Evolutionary conservation across 2,888 invertebrate genomes (phyloP).

Genomic region (Acrocera orbiculus): DNA sequence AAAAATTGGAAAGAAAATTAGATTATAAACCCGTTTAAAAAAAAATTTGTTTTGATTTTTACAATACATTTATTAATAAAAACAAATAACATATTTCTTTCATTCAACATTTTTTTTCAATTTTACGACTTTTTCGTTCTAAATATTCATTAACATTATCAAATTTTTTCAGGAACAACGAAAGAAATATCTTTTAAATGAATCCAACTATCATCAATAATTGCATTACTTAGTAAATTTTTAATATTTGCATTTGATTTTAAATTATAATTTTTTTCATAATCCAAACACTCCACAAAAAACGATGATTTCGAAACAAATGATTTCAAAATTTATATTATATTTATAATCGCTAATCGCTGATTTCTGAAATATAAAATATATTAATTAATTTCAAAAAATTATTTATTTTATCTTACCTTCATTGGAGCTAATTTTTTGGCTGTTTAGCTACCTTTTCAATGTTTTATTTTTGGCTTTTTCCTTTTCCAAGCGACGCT

Average conservation of each 20-base stretch:
- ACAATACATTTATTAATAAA: background rate
- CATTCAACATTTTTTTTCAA: slow-evolving; percentile 34
- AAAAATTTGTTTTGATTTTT: background rate
- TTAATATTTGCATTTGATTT: slow-evolving; percentile 12
- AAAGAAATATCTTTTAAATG: slow-evolving; percentile 32
- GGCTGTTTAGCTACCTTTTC: too few species aligned
- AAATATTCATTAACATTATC: slow-evolving; percentile 67
- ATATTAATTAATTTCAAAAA: too few species aligned
- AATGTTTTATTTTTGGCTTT: too few species aligned
- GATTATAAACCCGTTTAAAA: slow-evolving; percentile 95
- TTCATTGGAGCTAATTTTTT: too few species aligned
- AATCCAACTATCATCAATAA: slow-evolving; percentile 14
- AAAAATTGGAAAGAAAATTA: slow-evolving; percentile 95
- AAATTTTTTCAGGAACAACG: slow-evolving; percentile 59
- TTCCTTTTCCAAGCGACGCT: too few species aligned
- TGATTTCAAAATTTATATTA: too few species aligned
- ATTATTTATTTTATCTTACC: too few species aligned
- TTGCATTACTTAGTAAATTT: slow-evolving; percentile 18
- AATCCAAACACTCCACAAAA: too few species aligned
- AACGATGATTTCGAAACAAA: slow-evolving; percentile 10
- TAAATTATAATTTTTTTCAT: background rate
- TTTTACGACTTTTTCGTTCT: slow-evolving; percentile 52
- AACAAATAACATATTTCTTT: too few species aligned
- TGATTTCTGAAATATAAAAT: too few species aligned
- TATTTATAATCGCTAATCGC: too few species aligned